phyloP scores from a whole-genome alignment of 2,888 invertebrate species.

The Torymus tubicola region DNA sequence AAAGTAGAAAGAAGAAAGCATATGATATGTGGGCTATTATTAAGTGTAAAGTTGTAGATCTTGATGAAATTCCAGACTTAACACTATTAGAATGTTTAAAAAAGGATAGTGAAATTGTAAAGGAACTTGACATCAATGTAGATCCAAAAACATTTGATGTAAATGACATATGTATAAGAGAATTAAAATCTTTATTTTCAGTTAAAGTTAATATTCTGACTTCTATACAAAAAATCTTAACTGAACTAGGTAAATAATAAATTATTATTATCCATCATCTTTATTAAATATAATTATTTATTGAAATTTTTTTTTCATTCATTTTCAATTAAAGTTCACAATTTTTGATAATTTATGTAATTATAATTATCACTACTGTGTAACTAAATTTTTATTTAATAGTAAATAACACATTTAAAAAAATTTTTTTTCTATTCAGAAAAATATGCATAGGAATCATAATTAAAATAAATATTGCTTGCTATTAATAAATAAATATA shows the following conservation, averaged over 20 bases:
- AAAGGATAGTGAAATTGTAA: conserved; percentile 58
- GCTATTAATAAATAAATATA: neutral
- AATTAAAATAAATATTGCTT: neutral
- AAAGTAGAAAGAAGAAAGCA: conserved; percentile 64
- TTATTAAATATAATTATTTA: neutral
- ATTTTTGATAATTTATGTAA: too few species aligned
- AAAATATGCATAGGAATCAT: neutral
- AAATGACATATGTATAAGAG: conserved; percentile 64
- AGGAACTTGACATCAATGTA: conserved; percentile 64
- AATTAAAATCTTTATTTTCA: conserved; percentile 65
- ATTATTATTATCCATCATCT: conserved; percentile 14
- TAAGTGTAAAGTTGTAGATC: conserved; percentile 63
- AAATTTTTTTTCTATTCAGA: too few species aligned
- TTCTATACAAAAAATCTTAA: conserved; percentile 63
- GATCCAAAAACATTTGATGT: conserved; percentile 64
- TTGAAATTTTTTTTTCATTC: neutral
- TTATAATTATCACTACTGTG: too few species aligned
- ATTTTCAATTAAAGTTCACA: neutral
- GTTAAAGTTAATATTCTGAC: conserved; percentile 62
- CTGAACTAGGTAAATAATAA: conserved; percentile 61
- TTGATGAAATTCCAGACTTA: conserved; percentile 57
- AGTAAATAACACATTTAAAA: too few species aligned
- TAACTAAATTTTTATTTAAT: too few species aligned
- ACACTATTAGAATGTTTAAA: conserved; percentile 66
- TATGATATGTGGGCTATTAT: conserved; percentile 69